These are phyloP conservation scores for Noctilio leporinus DNA, from an alignment of 2,113 vertebrate species.

Conservation along the genomic window DNA sequence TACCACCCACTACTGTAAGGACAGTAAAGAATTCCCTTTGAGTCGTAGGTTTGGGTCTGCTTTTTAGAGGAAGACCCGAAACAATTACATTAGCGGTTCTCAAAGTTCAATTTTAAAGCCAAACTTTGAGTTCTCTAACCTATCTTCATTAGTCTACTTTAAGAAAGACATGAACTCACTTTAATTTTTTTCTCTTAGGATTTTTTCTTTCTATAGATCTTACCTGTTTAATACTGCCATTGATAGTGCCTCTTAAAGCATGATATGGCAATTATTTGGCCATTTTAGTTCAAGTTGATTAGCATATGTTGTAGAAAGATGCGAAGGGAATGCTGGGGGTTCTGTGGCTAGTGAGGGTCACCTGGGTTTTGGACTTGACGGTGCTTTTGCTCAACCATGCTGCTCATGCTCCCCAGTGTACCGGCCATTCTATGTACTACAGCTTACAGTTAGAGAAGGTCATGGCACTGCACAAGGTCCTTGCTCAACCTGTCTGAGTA, in stretches of 20 bases:
- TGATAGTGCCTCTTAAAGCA: slow-evolving; percentile 48
- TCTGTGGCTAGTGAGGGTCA: background rate
- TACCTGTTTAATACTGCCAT: slow-evolving; percentile 29
- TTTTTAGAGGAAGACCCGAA: background rate
- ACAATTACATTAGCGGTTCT: background rate
- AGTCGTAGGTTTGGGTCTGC: background rate
- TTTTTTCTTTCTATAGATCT: slow-evolving; percentile 44
- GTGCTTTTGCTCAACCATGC: background rate
- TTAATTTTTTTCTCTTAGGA: slow-evolving; percentile 41
- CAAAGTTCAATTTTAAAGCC: background rate
- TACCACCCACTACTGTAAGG: background rate
- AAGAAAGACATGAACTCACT: background rate
- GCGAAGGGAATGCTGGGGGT: background rate
- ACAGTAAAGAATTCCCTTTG: background rate
- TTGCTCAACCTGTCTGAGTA: background rate
- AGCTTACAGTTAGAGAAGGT: background rate
- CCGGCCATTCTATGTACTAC: background rate
- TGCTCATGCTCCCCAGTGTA: background rate
- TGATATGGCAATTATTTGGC: slow-evolving; percentile 21
- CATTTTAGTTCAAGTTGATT: slow-evolving; percentile 7
- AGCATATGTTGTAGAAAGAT: slow-evolving; percentile 20
- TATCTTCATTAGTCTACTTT: background rate
- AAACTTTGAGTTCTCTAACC: background rate
- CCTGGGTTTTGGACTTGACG: background rate
- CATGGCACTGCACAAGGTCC: background rate